Conservation (phyloP, 2,797 vertebrate species). For the Aldrovandia affinis region DNA sequence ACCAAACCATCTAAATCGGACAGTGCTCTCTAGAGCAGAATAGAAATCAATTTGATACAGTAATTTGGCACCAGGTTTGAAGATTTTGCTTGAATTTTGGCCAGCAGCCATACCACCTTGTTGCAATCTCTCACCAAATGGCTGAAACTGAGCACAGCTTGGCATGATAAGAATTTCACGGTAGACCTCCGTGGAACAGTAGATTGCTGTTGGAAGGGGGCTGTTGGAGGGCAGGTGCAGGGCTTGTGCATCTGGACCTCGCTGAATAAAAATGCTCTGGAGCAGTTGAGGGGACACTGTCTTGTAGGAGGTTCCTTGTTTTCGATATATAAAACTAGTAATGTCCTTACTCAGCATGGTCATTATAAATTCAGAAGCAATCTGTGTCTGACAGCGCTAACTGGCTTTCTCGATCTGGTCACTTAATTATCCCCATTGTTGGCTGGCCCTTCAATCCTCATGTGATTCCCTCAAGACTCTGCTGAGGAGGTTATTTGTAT, state of each 20-base stretch:
- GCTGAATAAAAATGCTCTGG: neutral
- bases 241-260: neutral
- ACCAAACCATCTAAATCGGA: slow-evolving; percentile 65
- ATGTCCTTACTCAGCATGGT: neutral
- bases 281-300: neutral
- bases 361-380: neutral
- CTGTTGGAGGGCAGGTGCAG: neutral
- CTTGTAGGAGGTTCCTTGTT: slow-evolving; percentile 5
- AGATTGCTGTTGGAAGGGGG: neutral
- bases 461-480: neutral
- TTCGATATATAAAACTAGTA: neutral
- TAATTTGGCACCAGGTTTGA: slow-evolving; percentile 11
- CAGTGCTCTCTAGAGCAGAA: slow-evolving; percentile 56
- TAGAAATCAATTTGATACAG: slow-evolving; percentile 59
- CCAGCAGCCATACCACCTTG: slow-evolving; percentile 1
- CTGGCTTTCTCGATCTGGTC: neutral
- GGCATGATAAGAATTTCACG: neutral
- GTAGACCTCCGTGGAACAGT: neutral
- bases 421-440: neutral
- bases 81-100: slow-evolving; percentile 14
- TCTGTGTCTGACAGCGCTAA: neutral
- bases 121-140: neutral
- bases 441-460: neutral
- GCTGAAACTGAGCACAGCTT: slow-evolving; percentile 8
- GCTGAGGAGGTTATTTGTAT: neutral